Conservation (phyloP, 2,888 invertebrate genomes). For the Aleiodes testaceus region DNA sequence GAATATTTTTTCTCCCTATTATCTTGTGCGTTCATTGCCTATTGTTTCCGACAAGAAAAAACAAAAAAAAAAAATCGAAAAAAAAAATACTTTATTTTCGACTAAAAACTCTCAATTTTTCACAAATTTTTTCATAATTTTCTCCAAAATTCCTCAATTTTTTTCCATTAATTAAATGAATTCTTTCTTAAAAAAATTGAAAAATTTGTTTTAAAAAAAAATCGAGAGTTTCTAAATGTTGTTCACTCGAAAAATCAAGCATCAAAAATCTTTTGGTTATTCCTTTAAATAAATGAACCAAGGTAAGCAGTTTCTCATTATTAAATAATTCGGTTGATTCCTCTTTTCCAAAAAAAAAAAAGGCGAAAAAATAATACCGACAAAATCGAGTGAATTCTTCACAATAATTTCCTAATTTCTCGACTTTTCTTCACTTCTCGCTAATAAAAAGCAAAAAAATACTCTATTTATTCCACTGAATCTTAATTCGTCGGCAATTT, state of each 20-base stretch:
- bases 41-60: conserved; percentile 6
- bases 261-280: conserved; percentile 16
- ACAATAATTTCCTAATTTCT: too few species aligned
- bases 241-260: neutral
- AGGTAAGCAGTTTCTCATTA: conserved; percentile 23
- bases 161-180: too few species aligned
- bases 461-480: too few species aligned
- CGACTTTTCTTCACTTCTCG: too few species aligned
- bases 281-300: conserved; percentile 7
- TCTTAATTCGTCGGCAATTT: too few species aligned
- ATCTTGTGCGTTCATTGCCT: conserved; percentile 42
- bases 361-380: neutral
- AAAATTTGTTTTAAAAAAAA: neutral
- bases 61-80: neutral
- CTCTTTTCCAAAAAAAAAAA: neutral
- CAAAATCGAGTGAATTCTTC: neutral
- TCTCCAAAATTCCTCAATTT: neutral
- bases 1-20: conserved; percentile 47
- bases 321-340: neutral
- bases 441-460: too few species aligned
- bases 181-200: neutral
- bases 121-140: neutral
- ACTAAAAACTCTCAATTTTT: conserved; percentile 29
- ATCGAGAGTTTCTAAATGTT: conserved; percentile 16
- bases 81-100: conserved; percentile 41